Evolutionary conservation across 1,140 invertebrate genomes (phyloP), one percentile per base, ranked within the genome.

Genomic region (Diplogasteroides magnus): DNA sequence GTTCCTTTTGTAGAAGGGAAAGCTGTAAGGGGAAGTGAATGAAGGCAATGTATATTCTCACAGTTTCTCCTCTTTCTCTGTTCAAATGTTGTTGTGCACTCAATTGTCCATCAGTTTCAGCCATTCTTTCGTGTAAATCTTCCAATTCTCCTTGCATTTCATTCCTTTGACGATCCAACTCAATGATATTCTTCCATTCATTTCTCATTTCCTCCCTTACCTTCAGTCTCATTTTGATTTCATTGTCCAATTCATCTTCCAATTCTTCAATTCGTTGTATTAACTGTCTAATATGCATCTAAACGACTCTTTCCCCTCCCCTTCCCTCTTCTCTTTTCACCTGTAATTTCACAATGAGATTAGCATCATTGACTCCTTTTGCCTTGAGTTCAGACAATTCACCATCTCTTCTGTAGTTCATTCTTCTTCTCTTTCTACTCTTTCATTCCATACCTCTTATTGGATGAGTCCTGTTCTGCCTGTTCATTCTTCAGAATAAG

Each of bases 81-180:
- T 98, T 98, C 77, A 98, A 89, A 85, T 98, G 96, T 84, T 97
- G 91, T 87, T 98, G 94, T 76, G 94, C 93, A 62, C 92, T 91
- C 69, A 95, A 97, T 77, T 94, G 95, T 85, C 95, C 95, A 86
- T 94, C 95, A 83, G 76, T 64, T 59, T 79, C 77, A 11, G 69
- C 76, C 73, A 98, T 89, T 82, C 94, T 90, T 85, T 98, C 94
- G 77, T 91, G 90, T 75, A 98, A 87, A 85, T 97, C 93, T 82
- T 97, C 94, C 69, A 97, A 88, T 86, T 97, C 94, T 64, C 93
- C 89, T 67, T 92, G 91, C 72, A 97, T 87, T 84, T 97, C 94
- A 81, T 91, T 90, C 74, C 94, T 91, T 86, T 97, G 93, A 85
- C 97, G 95, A 86, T 98, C 94, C 83, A 93, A 92, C 67, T 56